Base-by-base conservation (phyloP, 2,888 invertebrate genomes). In the Chloroclystis v-ata region DNA sequence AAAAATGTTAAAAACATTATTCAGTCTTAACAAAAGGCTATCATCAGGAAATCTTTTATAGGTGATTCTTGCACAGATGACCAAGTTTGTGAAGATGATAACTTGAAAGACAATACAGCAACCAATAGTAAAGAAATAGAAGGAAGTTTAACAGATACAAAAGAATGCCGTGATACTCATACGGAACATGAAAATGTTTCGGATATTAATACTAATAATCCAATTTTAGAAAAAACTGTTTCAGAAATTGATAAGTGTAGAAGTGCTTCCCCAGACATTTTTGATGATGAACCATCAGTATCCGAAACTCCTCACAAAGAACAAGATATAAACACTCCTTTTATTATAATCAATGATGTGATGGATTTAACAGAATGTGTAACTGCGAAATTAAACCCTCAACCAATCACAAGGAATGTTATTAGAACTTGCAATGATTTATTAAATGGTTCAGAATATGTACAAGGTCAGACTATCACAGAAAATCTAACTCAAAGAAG, bases 221-320 rank as follows among this genome's bases (percentile, higher is more conserved):
- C 32, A 43, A 33, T 47, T 39, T 3, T 45, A 38, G 44, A 48
- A 43, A 24, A 44, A 13, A 30, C 46, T 14, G 43, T 55, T 10
- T 13, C 49, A 28, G 37, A 37, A 14, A 5, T 35, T 26, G 44
- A 38, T n/a, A 55, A 54, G 26, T 52, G 44, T 14, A 77, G 86
- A 67, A 77, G 84, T 59, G 56, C 57, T 52, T 88, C 89, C 2
- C 89, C 89, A 40, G 88, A 89, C 63, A 59, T 89, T 33, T 89
- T 89, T 77, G 89, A 82, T 67, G 87, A 87, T 67, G 87, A 87
- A 59, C 52, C 59, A 0, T 65, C 67, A 29, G 58, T 75, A 11
- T 43, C 63, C 7, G 44, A 53, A 35, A 35, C 10, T 20, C 5
- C 3, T 11, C 35, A 11, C 4, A 20, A 51, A 51, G 54, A 61